Evolutionary conservation across 2,797 vertebrate species (phyloP).

Genomic region (Rhinogobio ventralis): DNA sequence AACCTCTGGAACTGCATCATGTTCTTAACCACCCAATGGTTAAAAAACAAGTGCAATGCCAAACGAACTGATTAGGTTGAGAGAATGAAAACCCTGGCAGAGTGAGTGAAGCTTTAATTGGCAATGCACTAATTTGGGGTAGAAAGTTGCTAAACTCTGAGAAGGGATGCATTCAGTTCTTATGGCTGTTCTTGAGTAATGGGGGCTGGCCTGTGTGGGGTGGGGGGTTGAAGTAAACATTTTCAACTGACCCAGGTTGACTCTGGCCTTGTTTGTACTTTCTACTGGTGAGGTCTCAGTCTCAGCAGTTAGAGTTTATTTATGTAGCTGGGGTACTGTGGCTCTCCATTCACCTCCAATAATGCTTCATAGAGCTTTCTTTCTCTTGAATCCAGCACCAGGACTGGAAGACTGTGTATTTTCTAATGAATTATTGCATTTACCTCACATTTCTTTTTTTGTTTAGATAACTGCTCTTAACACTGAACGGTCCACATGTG

Average conservation of each 20-base stretch:
- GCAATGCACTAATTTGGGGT: slow-evolving; percentile 30
- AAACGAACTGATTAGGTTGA: background rate
- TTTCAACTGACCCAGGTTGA: slow-evolving; percentile 85
- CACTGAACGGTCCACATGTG: slow-evolving; percentile 71
- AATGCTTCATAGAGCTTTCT: slow-evolving; percentile 83
- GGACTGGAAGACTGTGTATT: slow-evolving; percentile 78
- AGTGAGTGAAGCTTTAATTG: slow-evolving; percentile 2
- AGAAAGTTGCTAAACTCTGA: slow-evolving; percentile 18
- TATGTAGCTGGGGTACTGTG: slow-evolving; percentile 83
- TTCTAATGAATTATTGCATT: slow-evolving; percentile 84
- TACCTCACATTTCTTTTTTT: slow-evolving; percentile 75
- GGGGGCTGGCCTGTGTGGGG: slow-evolving; percentile 44
- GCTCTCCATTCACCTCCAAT: slow-evolving; percentile 82
- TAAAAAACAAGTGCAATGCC: slow-evolving; percentile 19
- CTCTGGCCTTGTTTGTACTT: slow-evolving; percentile 87
- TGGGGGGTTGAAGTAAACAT: slow-evolving; percentile 80
- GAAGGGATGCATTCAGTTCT: slow-evolving; percentile 56
- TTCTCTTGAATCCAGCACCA: slow-evolving; percentile 72
- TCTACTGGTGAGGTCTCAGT: slow-evolving; percentile 85
- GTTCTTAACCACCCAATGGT: slow-evolving; percentile 1
- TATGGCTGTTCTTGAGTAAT: slow-evolving; percentile 55
- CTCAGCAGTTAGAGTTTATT: slow-evolving; percentile 84
- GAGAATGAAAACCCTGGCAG: slow-evolving; percentile 11
- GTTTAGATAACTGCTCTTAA: slow-evolving; percentile 79
- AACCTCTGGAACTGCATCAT: slow-evolving; percentile 9